Base-by-base conservation (phyloP, 2,888 invertebrate genomes). In the Alitta virens region DNA sequence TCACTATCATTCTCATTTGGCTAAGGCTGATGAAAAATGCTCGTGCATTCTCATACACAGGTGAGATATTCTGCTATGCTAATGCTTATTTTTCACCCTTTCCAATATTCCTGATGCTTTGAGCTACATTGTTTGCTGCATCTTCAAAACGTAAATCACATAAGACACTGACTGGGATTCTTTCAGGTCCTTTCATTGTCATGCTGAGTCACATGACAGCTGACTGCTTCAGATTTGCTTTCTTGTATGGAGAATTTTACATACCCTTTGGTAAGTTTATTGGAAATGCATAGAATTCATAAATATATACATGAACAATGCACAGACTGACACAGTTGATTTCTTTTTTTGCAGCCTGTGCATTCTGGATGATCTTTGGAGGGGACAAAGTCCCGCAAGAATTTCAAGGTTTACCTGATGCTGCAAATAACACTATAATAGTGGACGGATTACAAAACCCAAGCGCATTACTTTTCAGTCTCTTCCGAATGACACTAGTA, bases 281-380 rank as follows among this genome's bases (percentile, higher is more conserved):
- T 7, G 7, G 16, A 23, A 5, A 21, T 21, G 16, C 16, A 23
- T n/a, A 49, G 7, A 49, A 21, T n/a, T 49, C 23, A 49, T 9
- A 9, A 21, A 46, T 46, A 9, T 46, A n/a, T 5, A n/a, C 21
- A 21, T 46, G 46, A 18, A 9, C 7, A 5, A 12, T 18, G 7
- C 21, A 46, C 21, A 5, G 46, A 18, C 18, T 12, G 40, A 9
- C 16, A 40, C 21, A 21, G 51, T 21, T 24, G 25, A 1, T 27
- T 21, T 3, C 62, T 27, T 27, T 25, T 21, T 49, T 68, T 63
- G n/a, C 70, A 79, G 80, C 74, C 1, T 77, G 75, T 70, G 79
- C 77, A n/a, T 79, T 79, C 63, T 79, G 76, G 76, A 79, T 79
- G 79, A 70, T 77, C 56, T 79, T 75, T 71, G 80, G 79, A 23